phyloP scores from a whole-genome alignment of 2,113 vertebrate species.

The Chrysemys picta region DNA sequence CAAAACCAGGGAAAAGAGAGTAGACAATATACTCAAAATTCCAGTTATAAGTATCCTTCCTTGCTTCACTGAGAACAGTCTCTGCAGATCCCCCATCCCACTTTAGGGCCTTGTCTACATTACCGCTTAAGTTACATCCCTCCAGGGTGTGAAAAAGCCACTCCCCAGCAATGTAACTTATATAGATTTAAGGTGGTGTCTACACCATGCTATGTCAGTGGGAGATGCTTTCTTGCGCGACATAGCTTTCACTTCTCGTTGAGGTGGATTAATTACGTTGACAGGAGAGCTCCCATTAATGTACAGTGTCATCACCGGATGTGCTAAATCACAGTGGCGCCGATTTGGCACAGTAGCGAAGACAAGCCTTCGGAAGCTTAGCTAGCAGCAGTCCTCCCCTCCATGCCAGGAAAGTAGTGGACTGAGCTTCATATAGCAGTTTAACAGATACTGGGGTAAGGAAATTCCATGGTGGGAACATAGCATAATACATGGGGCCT shows the following conservation, averaged over 20 bases:
- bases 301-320: no score
- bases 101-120: neutral
- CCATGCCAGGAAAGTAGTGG: neutral
- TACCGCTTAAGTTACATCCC: no score
- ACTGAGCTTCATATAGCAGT: neutral
- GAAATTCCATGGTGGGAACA: neutral
- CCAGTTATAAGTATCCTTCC: constrained; percentile 5
- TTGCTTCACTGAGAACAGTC: neutral
- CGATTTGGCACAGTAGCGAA: no score
- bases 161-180: no score
- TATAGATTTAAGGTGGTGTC: no score
- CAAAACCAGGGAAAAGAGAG: neutral
- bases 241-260: no score
- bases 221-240: no score
- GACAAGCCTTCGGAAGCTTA: neutral
- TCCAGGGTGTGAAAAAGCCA: no score
- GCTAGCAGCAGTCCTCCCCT: constrained; percentile 14
- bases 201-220: no score
- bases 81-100: constrained; percentile 14
- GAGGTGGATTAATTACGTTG: no score
- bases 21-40: neutral
- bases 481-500: neutral
- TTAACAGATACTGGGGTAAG: neutral
- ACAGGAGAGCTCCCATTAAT: no score
- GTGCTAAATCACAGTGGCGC: no score